Percentiles rank a stretch among this genome's conserved stretches.
Conservation (phyloP, 2,888 invertebrate genomes). For the Tenodera sinensis region DNA sequence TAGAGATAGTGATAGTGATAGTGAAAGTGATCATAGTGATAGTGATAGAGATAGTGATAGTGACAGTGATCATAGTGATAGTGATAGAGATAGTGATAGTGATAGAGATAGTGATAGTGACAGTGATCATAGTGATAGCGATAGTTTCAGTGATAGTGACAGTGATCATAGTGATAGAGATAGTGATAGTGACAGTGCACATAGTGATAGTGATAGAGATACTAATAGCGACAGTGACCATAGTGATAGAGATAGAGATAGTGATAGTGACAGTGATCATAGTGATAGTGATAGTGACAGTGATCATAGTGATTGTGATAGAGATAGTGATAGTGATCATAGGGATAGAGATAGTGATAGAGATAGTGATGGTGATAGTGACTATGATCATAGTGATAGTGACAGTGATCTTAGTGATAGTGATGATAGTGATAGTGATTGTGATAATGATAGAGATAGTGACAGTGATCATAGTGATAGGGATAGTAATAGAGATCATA, state of each 20-base stretch:
- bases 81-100: slow-evolving; percentile 24
- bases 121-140: slow-evolving; percentile 24
- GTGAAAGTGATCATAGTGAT: slow-evolving; percentile 22
- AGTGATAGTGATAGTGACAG: not conserved
- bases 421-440: not conserved
- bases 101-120: slow-evolving; percentile 25
- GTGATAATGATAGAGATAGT: not conserved
- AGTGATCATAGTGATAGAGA: too few relatives aligned
- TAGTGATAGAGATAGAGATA: slow-evolving; percentile 20
- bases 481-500: not conserved
- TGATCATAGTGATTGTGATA: not conserved
- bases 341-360: too few relatives aligned
- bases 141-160: too few relatives aligned
- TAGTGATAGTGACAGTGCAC: too few relatives aligned
- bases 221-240: slow-evolving; percentile 14
- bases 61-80: slow-evolving; percentile 10
- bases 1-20: slow-evolving; percentile 22
- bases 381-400: not conserved
- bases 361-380: not conserved
- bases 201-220: too few relatives aligned
- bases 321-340: not conserved
- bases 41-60: slow-evolving; percentile 22
- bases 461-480: not conserved
- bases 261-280: not conserved
- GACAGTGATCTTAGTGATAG: not conserved